Conservation (phyloP, 2,113 vertebrate species). For the Xenotilapia flavipinnis region DNA sequence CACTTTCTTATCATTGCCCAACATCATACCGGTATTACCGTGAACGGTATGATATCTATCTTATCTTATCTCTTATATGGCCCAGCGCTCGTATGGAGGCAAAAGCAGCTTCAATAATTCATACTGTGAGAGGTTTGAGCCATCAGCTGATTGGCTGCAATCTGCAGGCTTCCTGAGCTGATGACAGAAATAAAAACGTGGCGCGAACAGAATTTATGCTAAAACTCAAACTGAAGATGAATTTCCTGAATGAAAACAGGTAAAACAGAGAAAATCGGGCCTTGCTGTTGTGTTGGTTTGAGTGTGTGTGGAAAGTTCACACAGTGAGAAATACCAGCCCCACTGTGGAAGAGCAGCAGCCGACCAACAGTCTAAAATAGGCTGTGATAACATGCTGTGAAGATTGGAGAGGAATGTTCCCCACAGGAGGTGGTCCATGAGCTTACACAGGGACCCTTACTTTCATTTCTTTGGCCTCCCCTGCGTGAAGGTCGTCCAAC, state of each 20-base stretch:
- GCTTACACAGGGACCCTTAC: background rate
- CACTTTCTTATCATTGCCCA: fast-evolving
- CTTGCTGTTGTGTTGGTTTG: background rate
- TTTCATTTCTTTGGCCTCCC: background rate
- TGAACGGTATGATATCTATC: too few species aligned
- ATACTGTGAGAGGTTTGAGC: background rate
- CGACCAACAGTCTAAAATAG: constrained; percentile 31
- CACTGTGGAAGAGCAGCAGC: background rate
- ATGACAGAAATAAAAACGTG: background rate
- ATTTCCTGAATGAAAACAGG: background rate
- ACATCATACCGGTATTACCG: fast-evolving
- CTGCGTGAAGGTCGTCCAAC: fast-evolving
- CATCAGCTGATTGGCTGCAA: background rate
- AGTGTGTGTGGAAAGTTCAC: background rate
- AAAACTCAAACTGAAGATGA: background rate
- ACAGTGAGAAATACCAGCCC: background rate
- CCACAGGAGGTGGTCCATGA: background rate
- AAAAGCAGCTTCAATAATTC: background rate
- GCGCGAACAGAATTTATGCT: fast-evolving
- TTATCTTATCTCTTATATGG: too few species aligned
- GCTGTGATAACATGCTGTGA: constrained; percentile 27
- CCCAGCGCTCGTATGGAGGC: background rate
- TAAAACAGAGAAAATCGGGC: background rate
- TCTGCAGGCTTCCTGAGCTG: background rate
- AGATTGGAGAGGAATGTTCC: constrained; percentile 50